phyloP scores from a whole-genome alignment of 2,797 vertebrate species.

The Gadopsis marmoratus region DNA sequence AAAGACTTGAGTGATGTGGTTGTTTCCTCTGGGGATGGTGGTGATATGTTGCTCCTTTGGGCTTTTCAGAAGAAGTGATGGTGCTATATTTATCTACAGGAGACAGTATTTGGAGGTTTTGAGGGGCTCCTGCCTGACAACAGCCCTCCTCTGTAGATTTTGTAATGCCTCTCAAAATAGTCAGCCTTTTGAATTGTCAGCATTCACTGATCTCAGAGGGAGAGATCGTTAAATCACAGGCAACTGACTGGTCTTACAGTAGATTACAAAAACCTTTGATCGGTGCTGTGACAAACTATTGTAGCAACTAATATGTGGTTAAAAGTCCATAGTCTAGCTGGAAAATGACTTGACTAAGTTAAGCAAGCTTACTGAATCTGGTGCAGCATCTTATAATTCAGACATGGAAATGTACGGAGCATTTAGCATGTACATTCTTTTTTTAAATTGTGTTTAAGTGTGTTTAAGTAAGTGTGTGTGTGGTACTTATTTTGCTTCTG shows the following conservation, averaged over 20 bases:
- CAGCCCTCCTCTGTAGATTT: conserved; percentile 39
- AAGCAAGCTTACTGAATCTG: not conserved
- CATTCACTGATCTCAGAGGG: conserved; percentile 20
- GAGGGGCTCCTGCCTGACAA: conserved; percentile 59
- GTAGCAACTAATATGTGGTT: not conserved
- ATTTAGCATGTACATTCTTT: not conserved
- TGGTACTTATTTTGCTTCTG: conserved; percentile 11
- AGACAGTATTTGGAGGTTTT: conserved; percentile 58
- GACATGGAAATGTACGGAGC: not conserved
- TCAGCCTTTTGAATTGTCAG: conserved; percentile 36
- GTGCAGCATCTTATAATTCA: not conserved
- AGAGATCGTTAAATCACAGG: conserved; percentile 20
- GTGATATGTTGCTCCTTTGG: conserved; percentile 62
- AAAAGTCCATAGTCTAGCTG: not conserved
- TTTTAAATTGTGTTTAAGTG: not conserved
- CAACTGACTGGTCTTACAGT: not conserved
- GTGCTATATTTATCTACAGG: conserved; percentile 74
- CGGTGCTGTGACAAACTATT: not conserved
- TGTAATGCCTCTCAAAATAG: conserved; percentile 32
- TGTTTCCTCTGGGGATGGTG: conserved; percentile 63
- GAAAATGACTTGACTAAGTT: not conserved
- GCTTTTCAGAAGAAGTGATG: conserved; percentile 61
- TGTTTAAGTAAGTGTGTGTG: not conserved
- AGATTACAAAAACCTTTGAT: conserved; percentile 10
- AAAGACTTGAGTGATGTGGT: conserved; percentile 71